Conservation (phyloP, 1,140 invertebrate species). For the Drusus annulatus region DNA sequence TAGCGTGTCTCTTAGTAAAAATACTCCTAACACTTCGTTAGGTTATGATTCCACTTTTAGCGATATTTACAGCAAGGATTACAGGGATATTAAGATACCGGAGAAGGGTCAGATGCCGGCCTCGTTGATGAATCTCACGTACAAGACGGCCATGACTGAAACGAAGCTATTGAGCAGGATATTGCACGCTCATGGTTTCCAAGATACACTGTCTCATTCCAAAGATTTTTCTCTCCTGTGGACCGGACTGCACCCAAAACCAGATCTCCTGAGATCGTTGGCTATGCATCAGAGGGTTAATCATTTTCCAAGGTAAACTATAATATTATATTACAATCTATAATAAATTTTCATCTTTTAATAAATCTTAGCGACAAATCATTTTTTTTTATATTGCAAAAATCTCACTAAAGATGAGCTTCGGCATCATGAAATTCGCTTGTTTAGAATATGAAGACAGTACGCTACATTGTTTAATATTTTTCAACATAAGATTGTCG, state of each 20-base stretch:
- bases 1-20: neutral
- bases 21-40: conserved; percentile 18
- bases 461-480: too few species aligned
- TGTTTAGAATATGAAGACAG: too few species aligned
- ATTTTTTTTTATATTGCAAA: too few species aligned
- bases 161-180: conserved; percentile 83
- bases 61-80: conserved; percentile 44
- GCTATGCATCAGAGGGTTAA: conserved; percentile 92
- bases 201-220: conserved; percentile 76
- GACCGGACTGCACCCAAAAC: conserved; percentile 93
- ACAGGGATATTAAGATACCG: conserved; percentile 62
- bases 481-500: too few species aligned
- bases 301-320: conserved; percentile 88
- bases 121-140: conserved; percentile 82
- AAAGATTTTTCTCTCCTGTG: conserved; percentile 90
- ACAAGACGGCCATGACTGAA: conserved; percentile 86
- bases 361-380: too few species aligned
- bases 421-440: too few species aligned
- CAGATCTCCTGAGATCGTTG: conserved; percentile 85
- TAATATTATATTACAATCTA: too few species aligned
- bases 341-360: too few species aligned
- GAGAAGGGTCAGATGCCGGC: conserved; percentile 76
- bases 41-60: conserved; percentile 33
- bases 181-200: conserved; percentile 81
- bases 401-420: too few species aligned